Percentiles rank a stretch among this genome's conserved stretches.
These are phyloP conservation scores for Ctenomys sociabilis DNA, from an alignment of 2,113 vertebrate genomes.

Conservation along the genomic window DNA sequence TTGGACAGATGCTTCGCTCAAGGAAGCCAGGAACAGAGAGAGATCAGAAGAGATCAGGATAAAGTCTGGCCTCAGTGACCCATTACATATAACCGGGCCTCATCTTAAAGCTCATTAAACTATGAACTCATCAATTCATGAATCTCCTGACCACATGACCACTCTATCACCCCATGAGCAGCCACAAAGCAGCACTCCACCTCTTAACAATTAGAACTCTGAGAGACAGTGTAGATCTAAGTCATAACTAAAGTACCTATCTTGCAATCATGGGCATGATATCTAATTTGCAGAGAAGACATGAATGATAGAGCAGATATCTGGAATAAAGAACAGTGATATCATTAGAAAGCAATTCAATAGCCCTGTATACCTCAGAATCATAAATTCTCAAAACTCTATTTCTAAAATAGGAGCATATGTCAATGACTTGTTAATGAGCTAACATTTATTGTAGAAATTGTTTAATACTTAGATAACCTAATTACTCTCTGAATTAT, in stretches of 20 bases:
- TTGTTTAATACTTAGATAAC: neutral
- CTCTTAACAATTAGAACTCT: neutral
- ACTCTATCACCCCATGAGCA: neutral
- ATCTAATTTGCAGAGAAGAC: neutral
- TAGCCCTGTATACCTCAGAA: neutral
- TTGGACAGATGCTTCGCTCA: neutral
- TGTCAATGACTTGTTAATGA: neutral
- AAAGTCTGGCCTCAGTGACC: neutral
- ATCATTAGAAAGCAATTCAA: neutral
- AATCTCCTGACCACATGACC: neutral
- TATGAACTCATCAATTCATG: neutral
- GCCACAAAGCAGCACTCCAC: neutral
- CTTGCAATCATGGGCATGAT: neutral
- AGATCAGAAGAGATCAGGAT: neutral
- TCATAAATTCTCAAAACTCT: neutral
- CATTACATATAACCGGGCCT: neutral
- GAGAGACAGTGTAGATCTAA: neutral
- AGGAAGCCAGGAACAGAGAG: neutral
- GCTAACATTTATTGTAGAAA: neutral
- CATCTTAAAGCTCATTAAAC: neutral
- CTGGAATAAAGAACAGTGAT: neutral
- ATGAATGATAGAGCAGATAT: neutral
- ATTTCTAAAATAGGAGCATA: neutral
- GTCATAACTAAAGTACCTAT: neutral
- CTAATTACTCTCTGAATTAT: neutral